Evolutionary conservation across 2,797 vertebrate genomes (phyloP).

Genomic region (Fratercula arctica): DNA sequence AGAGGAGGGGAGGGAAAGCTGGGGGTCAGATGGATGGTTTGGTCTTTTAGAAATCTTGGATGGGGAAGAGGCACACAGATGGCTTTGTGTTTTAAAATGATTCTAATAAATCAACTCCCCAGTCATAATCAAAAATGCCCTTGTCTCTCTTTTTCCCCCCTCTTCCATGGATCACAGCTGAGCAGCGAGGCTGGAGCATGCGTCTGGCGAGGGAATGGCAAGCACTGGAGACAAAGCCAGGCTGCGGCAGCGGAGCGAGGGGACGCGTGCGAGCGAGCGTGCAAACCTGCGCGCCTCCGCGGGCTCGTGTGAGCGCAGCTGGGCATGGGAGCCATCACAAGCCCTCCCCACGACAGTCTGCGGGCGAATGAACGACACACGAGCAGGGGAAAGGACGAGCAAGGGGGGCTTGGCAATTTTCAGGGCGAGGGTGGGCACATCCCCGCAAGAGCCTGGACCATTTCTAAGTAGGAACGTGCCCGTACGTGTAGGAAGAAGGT

Average conservation of each 20-base stretch:
- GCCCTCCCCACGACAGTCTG: neutral
- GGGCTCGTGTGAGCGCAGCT: neutral
- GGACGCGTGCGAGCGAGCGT: rapidly evolving
- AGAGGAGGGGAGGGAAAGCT: conserved; percentile 48
- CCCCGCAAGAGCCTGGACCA: neutral
- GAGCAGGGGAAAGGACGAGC: neutral
- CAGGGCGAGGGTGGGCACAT: neutral
- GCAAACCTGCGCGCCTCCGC: neutral
- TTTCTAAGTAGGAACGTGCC: neutral
- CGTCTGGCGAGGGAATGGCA: neutral
- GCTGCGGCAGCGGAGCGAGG: neutral
- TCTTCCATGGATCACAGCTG: conserved; percentile 39
- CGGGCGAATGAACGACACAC: rapidly evolving
- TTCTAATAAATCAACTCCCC: conserved; percentile 72
- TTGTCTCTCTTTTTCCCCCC: neutral
- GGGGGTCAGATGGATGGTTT: conserved; percentile 63
- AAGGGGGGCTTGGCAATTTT: neutral
- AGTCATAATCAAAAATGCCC: conserved; percentile 67
- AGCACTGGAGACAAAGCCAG: neutral
- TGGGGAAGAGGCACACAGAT: conserved; percentile 68
- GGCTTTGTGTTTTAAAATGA: conserved; percentile 70
- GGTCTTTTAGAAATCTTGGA: conserved; percentile 69
- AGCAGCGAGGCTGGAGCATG: neutral
- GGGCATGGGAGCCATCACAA: neutral
- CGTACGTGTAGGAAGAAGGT: neutral